Evolutionary conservation across 2,888 invertebrate genomes (phyloP).

Genomic region (Heliconius hortense): DNA sequence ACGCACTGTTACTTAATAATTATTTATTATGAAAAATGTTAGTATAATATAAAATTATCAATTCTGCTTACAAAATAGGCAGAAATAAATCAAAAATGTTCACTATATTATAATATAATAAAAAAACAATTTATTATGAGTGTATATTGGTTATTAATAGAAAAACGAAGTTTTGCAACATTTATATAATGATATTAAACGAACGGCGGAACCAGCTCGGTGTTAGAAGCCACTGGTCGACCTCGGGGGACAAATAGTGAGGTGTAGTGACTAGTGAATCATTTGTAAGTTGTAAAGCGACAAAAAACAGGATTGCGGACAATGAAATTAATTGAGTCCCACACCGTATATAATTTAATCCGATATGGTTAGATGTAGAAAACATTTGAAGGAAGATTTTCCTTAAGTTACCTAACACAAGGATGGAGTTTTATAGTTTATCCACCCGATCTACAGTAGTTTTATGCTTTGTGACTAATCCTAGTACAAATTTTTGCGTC

Average conservation of each 20-base stretch:
- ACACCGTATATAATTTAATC: conserved; percentile 2
- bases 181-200: background rate
- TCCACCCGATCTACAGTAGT: background rate
- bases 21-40: too few species aligned
- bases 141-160: background rate
- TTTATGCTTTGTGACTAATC: too few species aligned
- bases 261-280: conserved; percentile 38
- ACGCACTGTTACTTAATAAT: background rate
- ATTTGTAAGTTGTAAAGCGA: conserved; percentile 27
- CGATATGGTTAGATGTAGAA: background rate
- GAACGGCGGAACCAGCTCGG: conserved; percentile 10
- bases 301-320: conserved; percentile 26
- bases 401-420: background rate
- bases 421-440: background rate
- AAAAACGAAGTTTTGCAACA: background rate
- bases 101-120: background rate
- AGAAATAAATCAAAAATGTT: background rate
- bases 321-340: conserved; percentile 21
- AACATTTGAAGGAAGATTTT: background rate
- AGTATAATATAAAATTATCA: background rate
- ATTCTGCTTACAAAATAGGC: background rate
- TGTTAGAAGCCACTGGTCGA: conserved; percentile 51
- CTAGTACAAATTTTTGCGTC: background rate
- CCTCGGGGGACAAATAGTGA: conserved; percentile 48
- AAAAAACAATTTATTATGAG: background rate